Evolutionary conservation across 2,888 invertebrate species (phyloP).

Genomic region (Scrobipalpa costella): DNA sequence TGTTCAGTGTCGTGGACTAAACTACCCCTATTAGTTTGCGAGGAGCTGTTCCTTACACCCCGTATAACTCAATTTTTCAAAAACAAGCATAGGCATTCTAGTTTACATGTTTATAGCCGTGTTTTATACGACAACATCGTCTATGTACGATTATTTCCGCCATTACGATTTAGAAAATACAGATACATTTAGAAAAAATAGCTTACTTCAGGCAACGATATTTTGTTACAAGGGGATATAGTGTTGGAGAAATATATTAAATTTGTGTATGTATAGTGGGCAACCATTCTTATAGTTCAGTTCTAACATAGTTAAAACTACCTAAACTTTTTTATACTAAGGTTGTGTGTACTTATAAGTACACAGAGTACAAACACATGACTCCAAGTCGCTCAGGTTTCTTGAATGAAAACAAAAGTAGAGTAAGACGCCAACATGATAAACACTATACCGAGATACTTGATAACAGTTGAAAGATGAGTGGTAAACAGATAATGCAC

Average conservation of each 20-base stretch:
- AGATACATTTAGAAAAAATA: no score
- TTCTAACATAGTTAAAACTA: no score
- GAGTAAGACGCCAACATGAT: background rate
- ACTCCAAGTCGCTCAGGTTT: background rate
- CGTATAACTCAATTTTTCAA: no score
- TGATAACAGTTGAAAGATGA: background rate
- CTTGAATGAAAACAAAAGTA: background rate
- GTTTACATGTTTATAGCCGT: conserved; percentile 26
- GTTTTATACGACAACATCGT: conserved; percentile 26
- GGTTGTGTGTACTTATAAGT: background rate
- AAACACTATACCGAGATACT: background rate
- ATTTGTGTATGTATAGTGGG: no score
- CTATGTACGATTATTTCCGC: conserved; percentile 7
- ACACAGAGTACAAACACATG: background rate
- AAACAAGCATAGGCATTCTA: conserved; percentile 12
- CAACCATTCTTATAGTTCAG: no score
- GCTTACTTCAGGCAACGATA: background rate
- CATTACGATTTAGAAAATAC: conserved; percentile 14
- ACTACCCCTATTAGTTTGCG: no score
- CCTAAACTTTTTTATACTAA: no score
- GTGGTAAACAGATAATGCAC: background rate
- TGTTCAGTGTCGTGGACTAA: no score
- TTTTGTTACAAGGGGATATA: background rate
- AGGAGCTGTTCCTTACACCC: no score
- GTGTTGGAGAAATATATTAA: background rate